These are phyloP conservation scores for Microplitis mediator DNA, from an alignment of 1,140 invertebrate genomes.

Conservation along the genomic window DNA sequence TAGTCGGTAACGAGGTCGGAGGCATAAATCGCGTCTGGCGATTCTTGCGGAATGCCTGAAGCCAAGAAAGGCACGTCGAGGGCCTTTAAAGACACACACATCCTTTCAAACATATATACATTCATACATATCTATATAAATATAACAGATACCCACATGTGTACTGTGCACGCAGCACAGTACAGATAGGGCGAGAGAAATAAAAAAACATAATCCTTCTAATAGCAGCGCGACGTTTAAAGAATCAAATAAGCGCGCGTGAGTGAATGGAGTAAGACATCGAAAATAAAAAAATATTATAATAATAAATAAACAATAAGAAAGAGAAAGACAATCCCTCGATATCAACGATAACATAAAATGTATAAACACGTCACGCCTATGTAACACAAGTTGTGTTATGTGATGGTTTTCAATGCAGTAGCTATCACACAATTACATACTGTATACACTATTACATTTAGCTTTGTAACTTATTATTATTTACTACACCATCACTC, in stretches of 20 bases:
- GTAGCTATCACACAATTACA: background rate
- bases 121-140: no score
- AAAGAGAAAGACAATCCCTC: background rate
- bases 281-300: background rate
- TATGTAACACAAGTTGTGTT: background rate
- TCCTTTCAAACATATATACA: no score
- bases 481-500: background rate
- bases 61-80: conserved; percentile 15
- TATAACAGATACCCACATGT: background rate
- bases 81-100: background rate
- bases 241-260: background rate
- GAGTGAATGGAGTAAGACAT: no score
- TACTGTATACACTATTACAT: no score
- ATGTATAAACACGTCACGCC: conserved; percentile 8
- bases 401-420: background rate
- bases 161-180: background rate
- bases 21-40: background rate
- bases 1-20: conserved; percentile 13
- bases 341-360: background rate
- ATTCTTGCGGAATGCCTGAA: conserved; percentile 15
- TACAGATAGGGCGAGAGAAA: no score
- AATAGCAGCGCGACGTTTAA: no score
- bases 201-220: no score
- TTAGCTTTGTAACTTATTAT: background rate
- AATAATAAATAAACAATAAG: no score